Percentiles rank a stretch among this genome's conserved stretches.
Conservation (phyloP, 2,113 vertebrate species). For the Lagopus muta region DNA sequence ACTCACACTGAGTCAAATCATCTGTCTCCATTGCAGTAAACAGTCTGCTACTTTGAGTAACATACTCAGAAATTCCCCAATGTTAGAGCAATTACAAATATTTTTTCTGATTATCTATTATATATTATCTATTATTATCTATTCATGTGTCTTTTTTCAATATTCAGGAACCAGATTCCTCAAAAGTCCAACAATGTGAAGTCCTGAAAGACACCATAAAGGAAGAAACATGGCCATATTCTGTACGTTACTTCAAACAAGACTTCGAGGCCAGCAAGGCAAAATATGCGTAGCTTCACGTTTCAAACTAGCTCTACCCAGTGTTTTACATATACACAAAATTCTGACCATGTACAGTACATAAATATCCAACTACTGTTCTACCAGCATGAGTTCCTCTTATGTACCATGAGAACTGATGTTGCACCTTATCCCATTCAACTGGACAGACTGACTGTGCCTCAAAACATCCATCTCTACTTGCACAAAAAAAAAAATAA, state of each 20-base stretch:
- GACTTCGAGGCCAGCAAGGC: background rate
- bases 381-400: background rate
- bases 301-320: background rate
- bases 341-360: background rate
- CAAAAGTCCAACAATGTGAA: background rate
- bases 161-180: constrained; percentile 3
- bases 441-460: background rate
- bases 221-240: background rate
- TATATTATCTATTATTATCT: too few species aligned
- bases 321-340: background rate
- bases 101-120: background rate
- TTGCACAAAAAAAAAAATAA: background rate
- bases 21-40: background rate
- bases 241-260: background rate
- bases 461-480: background rate
- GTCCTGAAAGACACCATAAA: background rate
- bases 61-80: background rate
- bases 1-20: background rate
- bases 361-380: background rate
- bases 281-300: background rate
- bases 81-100: background rate
- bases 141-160: background rate
- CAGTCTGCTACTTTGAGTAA: background rate
- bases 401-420: background rate
- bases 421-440: background rate